A percentile compares a stretch with the other conserved stretches of the same genome.
Conservation (phyloP, 1,140 invertebrate genomes). For the Drosophila neocordata region DNA sequence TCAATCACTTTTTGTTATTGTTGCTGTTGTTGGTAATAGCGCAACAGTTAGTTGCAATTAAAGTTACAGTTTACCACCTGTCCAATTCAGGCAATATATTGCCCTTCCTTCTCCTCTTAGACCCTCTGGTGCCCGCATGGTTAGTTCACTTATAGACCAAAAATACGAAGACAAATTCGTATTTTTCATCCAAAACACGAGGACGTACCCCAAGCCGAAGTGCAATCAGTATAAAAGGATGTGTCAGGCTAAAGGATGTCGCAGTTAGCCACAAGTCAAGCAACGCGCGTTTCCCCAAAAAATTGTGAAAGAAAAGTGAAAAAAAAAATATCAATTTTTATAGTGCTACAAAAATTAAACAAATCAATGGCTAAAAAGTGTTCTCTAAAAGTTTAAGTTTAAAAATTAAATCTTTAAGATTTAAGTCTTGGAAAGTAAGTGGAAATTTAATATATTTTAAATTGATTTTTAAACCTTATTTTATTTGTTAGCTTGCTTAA, state of each 20-base stretch:
- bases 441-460: not conserved
- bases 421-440: slow-evolving; percentile 22
- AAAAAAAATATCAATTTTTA: slow-evolving; percentile 9
- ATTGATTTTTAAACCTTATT: no score
- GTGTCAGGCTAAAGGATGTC: slow-evolving; percentile 33
- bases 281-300: slow-evolving; percentile 69
- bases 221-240: slow-evolving; percentile 62
- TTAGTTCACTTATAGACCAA: not conserved
- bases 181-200: slow-evolving; percentile 33
- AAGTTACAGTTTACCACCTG: slow-evolving; percentile 73
- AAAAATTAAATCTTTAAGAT: not conserved
- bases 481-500: no score
- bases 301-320: slow-evolving; percentile 2
- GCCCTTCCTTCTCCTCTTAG: slow-evolving; percentile 11
- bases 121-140: slow-evolving; percentile 19
- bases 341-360: slow-evolving; percentile 25
- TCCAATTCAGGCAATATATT: slow-evolving; percentile 21
- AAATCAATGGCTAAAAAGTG: not conserved
- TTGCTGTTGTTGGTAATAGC: slow-evolving; percentile 6
- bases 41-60: slow-evolving; percentile 79
- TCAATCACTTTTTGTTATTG: slow-evolving; percentile 50
- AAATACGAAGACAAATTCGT: slow-evolving; percentile 30
- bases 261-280: slow-evolving; percentile 65
- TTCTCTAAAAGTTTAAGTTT: not conserved
- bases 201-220: slow-evolving; percentile 35